Evolutionary conservation across 1,140 invertebrate species (phyloP).

Genomic region (Idris sp.): DNA sequence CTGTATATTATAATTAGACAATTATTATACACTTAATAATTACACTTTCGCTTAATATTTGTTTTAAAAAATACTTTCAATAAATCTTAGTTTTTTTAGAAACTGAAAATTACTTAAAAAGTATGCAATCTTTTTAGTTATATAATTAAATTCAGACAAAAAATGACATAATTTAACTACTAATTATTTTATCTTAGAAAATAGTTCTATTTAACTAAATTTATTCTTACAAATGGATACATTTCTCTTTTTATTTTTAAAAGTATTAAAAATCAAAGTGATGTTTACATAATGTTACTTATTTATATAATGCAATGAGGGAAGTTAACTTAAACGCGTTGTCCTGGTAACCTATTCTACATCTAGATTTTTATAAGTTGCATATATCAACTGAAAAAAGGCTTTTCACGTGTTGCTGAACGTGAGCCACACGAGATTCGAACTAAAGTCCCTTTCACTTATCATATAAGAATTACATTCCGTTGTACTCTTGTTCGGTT

Average conservation of each 20-base stretch:
- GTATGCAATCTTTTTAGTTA: slow-evolving; percentile 12
- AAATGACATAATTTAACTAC: slow-evolving; percentile 1
- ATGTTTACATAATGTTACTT: slow-evolving; percentile 21
- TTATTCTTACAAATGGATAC: no score
- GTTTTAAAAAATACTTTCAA: no score
- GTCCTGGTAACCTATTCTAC: slow-evolving; percentile 50
- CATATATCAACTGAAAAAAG: slow-evolving; percentile 29
- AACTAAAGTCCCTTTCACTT: slow-evolving; percentile 26
- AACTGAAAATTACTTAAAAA: slow-evolving; percentile 13
- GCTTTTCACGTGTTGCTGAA: slow-evolving; percentile 40
- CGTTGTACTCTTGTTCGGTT: no score
- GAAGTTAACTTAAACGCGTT: slow-evolving; percentile 16
- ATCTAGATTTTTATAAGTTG: slow-evolving; percentile 32
- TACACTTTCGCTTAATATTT: no score
- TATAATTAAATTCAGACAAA: slow-evolving; percentile 2
- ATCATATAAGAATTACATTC: slow-evolving; percentile 9
- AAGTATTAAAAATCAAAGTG: no score
- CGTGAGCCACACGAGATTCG: slow-evolving; percentile 21
- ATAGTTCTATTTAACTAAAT: no score
- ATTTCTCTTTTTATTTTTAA: no score
- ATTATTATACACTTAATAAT: no score
- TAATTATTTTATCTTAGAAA: not conserved
- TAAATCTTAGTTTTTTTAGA: no score
- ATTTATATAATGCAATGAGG: slow-evolving; percentile 50
- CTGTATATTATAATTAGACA: slow-evolving; percentile 2